Percentiles rank a stretch among this genome's conserved stretches.
These are phyloP conservation scores for Leptoclinus maculatus DNA, from an alignment of 2,797 vertebrate species.

Conservation along the genomic window DNA sequence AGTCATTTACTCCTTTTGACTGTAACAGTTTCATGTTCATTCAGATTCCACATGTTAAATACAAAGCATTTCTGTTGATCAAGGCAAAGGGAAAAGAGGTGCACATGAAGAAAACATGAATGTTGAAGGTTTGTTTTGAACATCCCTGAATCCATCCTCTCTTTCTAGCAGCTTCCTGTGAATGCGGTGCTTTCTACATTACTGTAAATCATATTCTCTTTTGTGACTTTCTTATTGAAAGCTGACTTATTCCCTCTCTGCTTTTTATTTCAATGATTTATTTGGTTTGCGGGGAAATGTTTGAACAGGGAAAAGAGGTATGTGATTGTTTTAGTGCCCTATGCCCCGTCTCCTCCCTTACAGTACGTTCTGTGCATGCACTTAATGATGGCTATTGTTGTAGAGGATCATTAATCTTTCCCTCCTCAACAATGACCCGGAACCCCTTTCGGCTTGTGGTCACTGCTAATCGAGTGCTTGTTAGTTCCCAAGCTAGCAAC, in stretches of 20 bases:
- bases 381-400: conserved; percentile 53
- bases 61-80: conserved; percentile 2
- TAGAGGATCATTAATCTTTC: conserved; percentile 53
- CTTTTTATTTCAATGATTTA: conserved; percentile 88
- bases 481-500: conserved; percentile 57
- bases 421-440: conserved; percentile 47
- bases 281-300: conserved; percentile 90
- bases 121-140: background rate
- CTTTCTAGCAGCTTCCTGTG: conserved; percentile 12
- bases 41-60: background rate
- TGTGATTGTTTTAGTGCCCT: conserved; percentile 85
- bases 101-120: background rate
- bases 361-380: conserved; percentile 72
- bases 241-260: conserved; percentile 91
- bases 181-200: conserved; percentile 24
- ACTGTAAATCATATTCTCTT: conserved; percentile 10
- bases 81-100: background rate
- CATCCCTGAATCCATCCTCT: background rate
- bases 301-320: conserved; percentile 99
- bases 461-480: conserved; percentile 79
- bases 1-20: background rate
- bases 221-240: conserved; percentile 57
- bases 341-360: conserved; percentile 82
- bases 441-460: conserved; percentile 51
- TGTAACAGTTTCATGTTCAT: background rate